Evolutionary conservation across 2,888 invertebrate genomes (phyloP).

Genomic region (Limnephilus marmoratus): DNA sequence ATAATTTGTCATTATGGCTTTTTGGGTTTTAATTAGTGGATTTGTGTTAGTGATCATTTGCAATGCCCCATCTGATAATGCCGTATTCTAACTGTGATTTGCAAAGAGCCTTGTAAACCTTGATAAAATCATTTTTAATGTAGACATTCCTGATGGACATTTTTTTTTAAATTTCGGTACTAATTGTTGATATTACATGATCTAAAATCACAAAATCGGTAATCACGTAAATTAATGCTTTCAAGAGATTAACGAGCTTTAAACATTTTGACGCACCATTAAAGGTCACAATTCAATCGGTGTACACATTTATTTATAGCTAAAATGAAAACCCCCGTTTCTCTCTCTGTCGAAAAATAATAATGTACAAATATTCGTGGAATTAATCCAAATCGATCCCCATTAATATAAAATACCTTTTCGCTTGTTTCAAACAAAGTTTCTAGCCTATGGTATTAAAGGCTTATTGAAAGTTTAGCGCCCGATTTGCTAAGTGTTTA

Average conservation of each 20-base stretch:
- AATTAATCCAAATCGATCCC: not conserved
- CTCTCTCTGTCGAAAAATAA: not conserved
- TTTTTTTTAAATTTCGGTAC: no score
- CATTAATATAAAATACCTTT: not conserved
- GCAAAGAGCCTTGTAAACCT: no score
- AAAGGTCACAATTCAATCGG: not conserved
- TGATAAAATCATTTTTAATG: no score
- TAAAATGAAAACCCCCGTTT: not conserved
- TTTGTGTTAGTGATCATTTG: no score
- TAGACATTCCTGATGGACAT: no score
- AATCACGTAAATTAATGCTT: not conserved
- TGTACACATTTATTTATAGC: not conserved
- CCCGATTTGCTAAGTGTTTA: slow-evolving; percentile 23
- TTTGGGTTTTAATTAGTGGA: no score
- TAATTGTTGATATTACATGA: no score
- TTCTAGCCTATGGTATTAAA: not conserved
- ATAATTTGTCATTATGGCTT: no score
- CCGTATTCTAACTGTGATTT: no score
- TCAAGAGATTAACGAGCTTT: not conserved
- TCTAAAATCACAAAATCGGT: not conserved
- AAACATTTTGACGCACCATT: not conserved
- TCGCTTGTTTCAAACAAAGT: slow-evolving; percentile 16
- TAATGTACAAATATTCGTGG: not conserved
- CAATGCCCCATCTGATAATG: no score
- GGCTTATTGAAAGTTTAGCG: slow-evolving; percentile 21